These are phyloP conservation scores for Lottia scabra DNA, from an alignment of 2,888 invertebrate species.

Conservation along the genomic window DNA sequence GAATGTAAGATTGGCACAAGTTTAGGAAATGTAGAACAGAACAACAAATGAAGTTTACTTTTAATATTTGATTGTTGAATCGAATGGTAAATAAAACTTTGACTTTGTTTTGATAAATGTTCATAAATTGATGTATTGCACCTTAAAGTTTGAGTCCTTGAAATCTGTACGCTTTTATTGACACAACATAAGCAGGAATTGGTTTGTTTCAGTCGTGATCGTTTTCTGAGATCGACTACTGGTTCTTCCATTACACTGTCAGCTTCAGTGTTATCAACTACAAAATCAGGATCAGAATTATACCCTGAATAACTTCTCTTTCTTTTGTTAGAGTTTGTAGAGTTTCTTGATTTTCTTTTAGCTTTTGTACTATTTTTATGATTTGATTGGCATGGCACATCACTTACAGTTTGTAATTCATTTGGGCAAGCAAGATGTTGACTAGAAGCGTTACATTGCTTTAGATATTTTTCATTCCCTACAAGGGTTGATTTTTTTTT, in stretches of 20 bases:
- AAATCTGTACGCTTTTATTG: background rate
- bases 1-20: background rate
- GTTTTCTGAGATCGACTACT: background rate
- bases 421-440: no score
- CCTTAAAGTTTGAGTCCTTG: background rate
- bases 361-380: background rate
- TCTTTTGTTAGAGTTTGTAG: background rate
- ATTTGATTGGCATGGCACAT: background rate
- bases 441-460: no score
- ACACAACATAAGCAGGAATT: background rate
- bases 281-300: background rate
- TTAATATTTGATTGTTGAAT: background rate
- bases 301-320: background rate
- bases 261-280: background rate
- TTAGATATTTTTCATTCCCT: no score
- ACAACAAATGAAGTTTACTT: background rate
- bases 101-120: background rate
- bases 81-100: background rate
- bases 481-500: no score
- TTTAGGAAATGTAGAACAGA: background rate
- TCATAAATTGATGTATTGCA: background rate
- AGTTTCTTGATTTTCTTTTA: no score
- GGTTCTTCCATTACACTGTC: background rate
- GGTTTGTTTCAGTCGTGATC: background rate
- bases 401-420: no score